phyloP scores from a whole-genome alignment of 2,797 vertebrate species.

The Steatocranus sp. region DNA sequence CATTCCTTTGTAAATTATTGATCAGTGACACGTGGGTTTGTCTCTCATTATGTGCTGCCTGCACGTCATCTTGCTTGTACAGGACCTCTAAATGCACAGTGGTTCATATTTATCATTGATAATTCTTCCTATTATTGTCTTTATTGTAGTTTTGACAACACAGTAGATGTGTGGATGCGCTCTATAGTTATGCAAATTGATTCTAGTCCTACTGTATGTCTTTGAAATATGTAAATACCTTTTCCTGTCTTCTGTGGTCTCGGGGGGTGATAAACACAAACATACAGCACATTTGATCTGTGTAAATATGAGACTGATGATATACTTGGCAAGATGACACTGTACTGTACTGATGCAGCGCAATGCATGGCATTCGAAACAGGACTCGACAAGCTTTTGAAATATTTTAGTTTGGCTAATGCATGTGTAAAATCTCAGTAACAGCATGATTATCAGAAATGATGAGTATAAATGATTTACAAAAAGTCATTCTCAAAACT shows the following conservation, averaged over 20 bases:
- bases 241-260: not conserved
- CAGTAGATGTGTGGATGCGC: not conserved
- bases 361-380: not conserved
- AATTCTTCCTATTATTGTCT: not conserved
- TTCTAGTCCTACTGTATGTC: not conserved
- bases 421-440: not conserved
- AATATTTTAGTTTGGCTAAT: not conserved
- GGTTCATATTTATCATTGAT: not conserved
- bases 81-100: not conserved
- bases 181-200: not conserved
- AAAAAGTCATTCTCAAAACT: not conserved
- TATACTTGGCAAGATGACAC: not conserved
- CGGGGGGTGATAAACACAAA: not conserved
- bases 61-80: not conserved
- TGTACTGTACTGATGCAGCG: not conserved
- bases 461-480: not conserved
- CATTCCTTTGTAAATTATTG: conserved; percentile 62
- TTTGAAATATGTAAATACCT: not conserved
- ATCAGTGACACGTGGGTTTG: conserved; percentile 42
- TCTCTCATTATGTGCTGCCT: conserved; percentile 6
- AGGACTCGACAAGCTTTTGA: not conserved
- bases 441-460: not conserved
- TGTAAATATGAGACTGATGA: not conserved
- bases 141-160: not conserved
- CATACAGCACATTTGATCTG: not conserved